Evolutionary conservation across 2,888 invertebrate genomes (phyloP).

Genomic region (Eupelmus urozonus): DNA sequence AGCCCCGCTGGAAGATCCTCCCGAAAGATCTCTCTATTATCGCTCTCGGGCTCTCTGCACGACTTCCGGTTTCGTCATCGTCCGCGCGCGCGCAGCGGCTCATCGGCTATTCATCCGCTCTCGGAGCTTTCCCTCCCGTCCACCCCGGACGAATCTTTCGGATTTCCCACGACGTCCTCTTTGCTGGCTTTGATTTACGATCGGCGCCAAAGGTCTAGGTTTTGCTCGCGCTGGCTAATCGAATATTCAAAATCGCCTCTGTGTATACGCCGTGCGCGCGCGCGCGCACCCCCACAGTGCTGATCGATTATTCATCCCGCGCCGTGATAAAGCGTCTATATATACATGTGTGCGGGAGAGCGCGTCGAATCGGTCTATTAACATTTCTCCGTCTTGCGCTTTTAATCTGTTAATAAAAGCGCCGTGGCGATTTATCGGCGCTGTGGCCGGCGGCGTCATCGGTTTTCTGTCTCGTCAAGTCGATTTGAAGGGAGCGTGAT

Average conservation of each 20-base stretch:
- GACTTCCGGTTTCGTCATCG: conserved; percentile 58
- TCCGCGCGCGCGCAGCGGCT: neutral
- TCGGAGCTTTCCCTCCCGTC: conserved; percentile 5
- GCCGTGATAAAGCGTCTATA: conserved; percentile 49
- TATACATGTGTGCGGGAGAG: neutral
- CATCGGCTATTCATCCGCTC: conserved; percentile 47
- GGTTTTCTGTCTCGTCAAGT: conserved; percentile 15
- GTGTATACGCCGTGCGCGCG: neutral
- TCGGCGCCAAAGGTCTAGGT: conserved; percentile 54
- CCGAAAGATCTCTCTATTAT: conserved; percentile 52
- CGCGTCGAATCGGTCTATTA: neutral
- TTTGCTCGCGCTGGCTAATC: conserved; percentile 34
- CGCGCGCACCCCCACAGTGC: neutral
- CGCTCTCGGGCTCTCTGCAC: conserved; percentile 20
- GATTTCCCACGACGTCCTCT: conserved; percentile 54
- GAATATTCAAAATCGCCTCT: conserved; percentile 59
- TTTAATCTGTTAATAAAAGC: conserved; percentile 36
- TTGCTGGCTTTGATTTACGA: conserved; percentile 47
- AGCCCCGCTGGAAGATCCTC: conserved; percentile 50
- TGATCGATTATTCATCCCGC: conserved; percentile 59
- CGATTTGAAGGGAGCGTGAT: conserved; percentile 32
- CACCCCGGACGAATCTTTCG: conserved; percentile 51
- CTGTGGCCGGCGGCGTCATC: too few relatives aligned
- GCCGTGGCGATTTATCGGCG: conserved; percentile 7
- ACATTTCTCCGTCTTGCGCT: conserved; percentile 10